Evolutionary conservation across 2,113 vertebrate species (phyloP), one percentile per base, ranked within the genome.

Genomic region (Epinephelus cyanopodus): DNA sequence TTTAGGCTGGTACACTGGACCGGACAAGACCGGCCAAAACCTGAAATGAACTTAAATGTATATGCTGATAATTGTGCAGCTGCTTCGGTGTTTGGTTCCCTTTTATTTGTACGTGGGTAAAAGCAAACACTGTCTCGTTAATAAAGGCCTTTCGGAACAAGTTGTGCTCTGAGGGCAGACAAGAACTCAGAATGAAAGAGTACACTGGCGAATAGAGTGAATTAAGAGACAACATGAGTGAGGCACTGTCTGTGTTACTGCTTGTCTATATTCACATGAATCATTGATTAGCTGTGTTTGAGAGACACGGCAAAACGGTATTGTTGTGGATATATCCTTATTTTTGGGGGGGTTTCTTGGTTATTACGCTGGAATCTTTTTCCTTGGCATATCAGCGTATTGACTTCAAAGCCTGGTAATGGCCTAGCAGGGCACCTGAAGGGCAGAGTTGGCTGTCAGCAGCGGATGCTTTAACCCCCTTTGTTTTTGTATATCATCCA

Each of bases 401-500:
- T 65, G 61, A 77, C 37, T 73, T 37, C 27, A 50, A 52, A 53
- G 17, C 12, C 21, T 74, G 13, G 29, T 80, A 54, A 56, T 67
- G 45, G 45, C 19, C 25, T 39, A 45, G 47, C 73, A n/a, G 39
- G 29, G 29, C 71, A 71, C 78, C 63, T 79, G 77, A 77, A 86
- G 29, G 60, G 48, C 56, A 68, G 71, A 58, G 81, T 74, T 87
- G 64, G 53, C 79, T 47, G 47, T 85, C 68, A 90, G 73, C 21
- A 33, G 23, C 60, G 23, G 52, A 85, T 74, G 68, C 52, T 88
- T 82, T 77, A 81, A 62, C 73, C 68, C 48, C 29, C 37, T 80
- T 85, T 87, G 88, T 84, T 83, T 80, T 79, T 83, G 39, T 81
- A n/a, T 66, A 29, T 76, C 29, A 60, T 74, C 67, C 61, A 80